phyloP scores from a whole-genome alignment of 2,888 invertebrate genomes.

The Magallana nippona region DNA sequence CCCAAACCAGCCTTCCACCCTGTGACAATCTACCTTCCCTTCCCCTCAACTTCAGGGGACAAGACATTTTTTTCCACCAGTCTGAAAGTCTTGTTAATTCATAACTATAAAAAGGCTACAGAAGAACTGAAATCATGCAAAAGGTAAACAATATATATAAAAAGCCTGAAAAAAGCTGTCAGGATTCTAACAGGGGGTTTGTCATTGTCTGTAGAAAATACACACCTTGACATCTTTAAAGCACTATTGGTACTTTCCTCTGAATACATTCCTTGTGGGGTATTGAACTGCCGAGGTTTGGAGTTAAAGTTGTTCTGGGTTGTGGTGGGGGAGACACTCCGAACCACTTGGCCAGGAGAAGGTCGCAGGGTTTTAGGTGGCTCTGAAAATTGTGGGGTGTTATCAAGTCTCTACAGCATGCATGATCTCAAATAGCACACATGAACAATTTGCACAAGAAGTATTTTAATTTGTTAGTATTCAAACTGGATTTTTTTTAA shows the following conservation, averaged over 20 bases:
- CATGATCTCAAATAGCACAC: neutral
- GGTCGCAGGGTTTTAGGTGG: constrained; percentile 67
- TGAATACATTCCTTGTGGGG: constrained; percentile 95
- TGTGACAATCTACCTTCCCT: neutral
- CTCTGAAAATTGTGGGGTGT: constrained; percentile 59
- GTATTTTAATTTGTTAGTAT: no score
- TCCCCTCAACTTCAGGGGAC: neutral
- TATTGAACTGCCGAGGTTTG: constrained; percentile 89
- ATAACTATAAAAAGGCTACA: neutral
- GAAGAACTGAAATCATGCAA: constrained; percentile 14
- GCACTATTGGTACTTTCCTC: constrained; percentile 86
- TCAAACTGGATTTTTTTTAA: no score
- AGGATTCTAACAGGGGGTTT: neutral
- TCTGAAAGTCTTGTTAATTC: neutral
- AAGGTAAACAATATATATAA: neutral
- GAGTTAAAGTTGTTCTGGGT: constrained; percentile 44
- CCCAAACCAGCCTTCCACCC: neutral
- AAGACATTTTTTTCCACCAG: neutral
- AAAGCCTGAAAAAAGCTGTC: constrained; percentile 9
- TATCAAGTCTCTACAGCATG: constrained; percentile 12
- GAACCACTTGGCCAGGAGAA: constrained; percentile 55
- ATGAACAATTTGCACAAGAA: no score
- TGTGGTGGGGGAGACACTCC: constrained; percentile 62
- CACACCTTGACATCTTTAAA: constrained; percentile 28
- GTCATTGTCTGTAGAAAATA: neutral